phyloP scores from a whole-genome alignment of 2,888 invertebrate genomes.

The Acleris cristana region DNA sequence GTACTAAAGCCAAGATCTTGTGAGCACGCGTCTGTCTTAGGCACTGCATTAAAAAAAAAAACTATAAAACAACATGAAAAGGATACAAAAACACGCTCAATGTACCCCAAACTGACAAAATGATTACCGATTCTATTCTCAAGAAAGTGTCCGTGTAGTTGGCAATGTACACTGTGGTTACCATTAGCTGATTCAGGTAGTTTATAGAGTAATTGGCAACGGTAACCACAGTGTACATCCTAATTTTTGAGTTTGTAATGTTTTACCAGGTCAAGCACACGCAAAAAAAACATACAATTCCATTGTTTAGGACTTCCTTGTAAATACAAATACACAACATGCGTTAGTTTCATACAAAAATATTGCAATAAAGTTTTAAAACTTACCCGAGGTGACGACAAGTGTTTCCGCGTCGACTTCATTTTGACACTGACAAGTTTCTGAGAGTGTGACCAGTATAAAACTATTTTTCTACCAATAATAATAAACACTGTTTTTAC shows the following conservation, averaged over 20 bases:
- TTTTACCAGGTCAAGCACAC: background rate
- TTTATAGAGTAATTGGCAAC: background rate
- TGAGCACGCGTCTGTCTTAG: conserved; percentile 6
- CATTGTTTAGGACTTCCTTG: background rate
- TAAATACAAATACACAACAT: background rate
- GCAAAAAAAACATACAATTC: background rate
- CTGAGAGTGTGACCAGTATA: background rate
- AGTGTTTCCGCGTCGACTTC: background rate
- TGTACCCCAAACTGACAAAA: background rate
- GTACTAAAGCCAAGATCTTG: conserved; percentile 32
- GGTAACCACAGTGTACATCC: background rate
- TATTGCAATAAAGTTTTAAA: background rate
- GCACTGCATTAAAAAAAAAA: background rate
- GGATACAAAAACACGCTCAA: background rate
- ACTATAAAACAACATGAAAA: background rate
- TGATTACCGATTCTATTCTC: background rate
- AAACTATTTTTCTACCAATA: background rate
- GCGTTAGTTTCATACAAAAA: background rate
- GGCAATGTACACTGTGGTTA: background rate
- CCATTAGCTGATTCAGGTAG: background rate
- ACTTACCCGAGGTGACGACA: background rate
- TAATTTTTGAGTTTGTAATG: background rate
- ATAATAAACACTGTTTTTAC: background rate
- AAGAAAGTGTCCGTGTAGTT: too few species aligned
- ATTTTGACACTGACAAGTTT: background rate